Conservation (phyloP, 2,888 invertebrate species). For the Drosophila mimetica region DNA sequence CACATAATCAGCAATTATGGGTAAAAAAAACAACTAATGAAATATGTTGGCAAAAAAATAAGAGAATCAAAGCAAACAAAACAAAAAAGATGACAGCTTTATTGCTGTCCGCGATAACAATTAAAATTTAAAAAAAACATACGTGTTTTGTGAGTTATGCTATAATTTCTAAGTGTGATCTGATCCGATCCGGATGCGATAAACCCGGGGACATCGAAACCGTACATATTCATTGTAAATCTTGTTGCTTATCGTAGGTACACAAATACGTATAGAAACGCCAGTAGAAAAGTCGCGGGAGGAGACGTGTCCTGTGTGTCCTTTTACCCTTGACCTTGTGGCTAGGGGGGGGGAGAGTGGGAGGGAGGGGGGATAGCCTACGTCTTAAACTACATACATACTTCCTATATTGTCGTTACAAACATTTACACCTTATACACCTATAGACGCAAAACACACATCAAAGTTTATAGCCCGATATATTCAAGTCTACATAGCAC, state of each 20-base stretch:
- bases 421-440: constrained; percentile 51
- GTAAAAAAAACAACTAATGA: constrained; percentile 22
- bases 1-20: constrained; percentile 48
- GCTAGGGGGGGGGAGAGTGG: background rate
- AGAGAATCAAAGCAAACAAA: constrained; percentile 29
- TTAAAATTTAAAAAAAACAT: constrained; percentile 12
- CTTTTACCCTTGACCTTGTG: constrained; percentile 10
- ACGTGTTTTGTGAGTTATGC: constrained; percentile 20
- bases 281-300: background rate
- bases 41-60: constrained; percentile 13
- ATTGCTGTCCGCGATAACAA: constrained; percentile 30
- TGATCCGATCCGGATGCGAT: constrained; percentile 17
- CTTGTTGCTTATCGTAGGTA: constrained; percentile 28
- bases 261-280: constrained; percentile 32
- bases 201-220: constrained; percentile 22
- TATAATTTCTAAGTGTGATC: constrained; percentile 34
- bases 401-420: constrained; percentile 35
- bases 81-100: constrained; percentile 18
- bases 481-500: constrained; percentile 19
- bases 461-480: constrained; percentile 17
- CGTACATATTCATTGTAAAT: constrained; percentile 19
- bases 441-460: constrained; percentile 24
- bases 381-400: constrained; percentile 23
- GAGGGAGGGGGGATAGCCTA: constrained; percentile 5
- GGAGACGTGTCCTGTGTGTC: constrained; percentile 1